These are phyloP conservation scores for Phacellophora camtschatica DNA, from an alignment of 30 jellyfish, hydroid and myxozoan genomes.

Conservation along the genomic window DNA sequence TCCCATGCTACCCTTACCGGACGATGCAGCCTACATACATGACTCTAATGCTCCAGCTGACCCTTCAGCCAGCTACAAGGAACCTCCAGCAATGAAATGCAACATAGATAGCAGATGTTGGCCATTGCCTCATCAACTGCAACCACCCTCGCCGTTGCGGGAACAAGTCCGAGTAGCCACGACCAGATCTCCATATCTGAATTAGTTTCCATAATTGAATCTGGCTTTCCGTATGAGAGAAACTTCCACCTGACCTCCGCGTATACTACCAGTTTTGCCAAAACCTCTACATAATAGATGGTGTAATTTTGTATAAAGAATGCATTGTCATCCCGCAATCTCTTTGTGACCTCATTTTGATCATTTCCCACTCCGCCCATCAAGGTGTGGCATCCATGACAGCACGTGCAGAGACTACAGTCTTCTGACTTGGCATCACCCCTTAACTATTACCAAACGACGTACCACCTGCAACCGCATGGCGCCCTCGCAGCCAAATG, in stretches of 20 bases:
- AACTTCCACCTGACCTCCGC: not conserved
- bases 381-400: slow-evolving; percentile 30
- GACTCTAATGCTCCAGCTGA: no score
- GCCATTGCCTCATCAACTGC: not conserved
- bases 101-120: no score
- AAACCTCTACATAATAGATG: not conserved
- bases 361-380: slow-evolving; percentile 33
- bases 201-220: not conserved
- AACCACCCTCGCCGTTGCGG: not conserved
- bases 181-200: not conserved
- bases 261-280: not conserved
- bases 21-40: not conserved
- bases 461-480: slow-evolving; percentile 9
- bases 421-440: slow-evolving; percentile 57
- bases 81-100: no score
- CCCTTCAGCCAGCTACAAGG: no score
- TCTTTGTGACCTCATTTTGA: slow-evolving; percentile 5
- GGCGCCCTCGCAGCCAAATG: not conserved
- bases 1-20: not conserved
- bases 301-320: not conserved
- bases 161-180: not conserved
- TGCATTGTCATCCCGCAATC: slow-evolving; percentile 40
- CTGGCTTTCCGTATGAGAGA: not conserved
- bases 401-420: slow-evolving; percentile 24
- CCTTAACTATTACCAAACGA: not conserved